phyloP scores from a whole-genome alignment of 1,140 invertebrate genomes.

The Drosophila watanabei region DNA sequence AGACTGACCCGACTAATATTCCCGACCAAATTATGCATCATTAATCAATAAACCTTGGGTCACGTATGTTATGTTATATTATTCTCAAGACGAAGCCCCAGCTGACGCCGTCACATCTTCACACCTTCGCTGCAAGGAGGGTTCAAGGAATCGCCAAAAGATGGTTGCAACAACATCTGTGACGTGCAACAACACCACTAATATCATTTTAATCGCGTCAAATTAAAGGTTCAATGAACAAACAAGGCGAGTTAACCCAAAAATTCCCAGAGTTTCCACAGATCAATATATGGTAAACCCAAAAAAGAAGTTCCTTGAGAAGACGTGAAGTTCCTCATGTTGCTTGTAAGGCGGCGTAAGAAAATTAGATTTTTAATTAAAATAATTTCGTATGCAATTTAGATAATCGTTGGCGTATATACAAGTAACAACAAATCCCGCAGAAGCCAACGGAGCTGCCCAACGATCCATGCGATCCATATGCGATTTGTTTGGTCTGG shows the following conservation, averaged over 20 bases:
- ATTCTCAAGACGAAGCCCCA: constrained; percentile 37
- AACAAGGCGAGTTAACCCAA: constrained; percentile 15
- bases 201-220: constrained; percentile 83
- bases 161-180: constrained; percentile 63
- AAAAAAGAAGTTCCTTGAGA: constrained; percentile 13
- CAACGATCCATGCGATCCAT: constrained; percentile 58
- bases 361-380: constrained; percentile 86
- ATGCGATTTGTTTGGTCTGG: constrained; percentile 79
- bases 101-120: constrained; percentile 72
- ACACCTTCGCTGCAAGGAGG: constrained; percentile 57
- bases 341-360: constrained; percentile 35
- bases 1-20: constrained; percentile 41
- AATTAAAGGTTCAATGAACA: constrained; percentile 78
- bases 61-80: constrained; percentile 35
- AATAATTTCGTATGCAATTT: constrained; percentile 86
- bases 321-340: neutral
- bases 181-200: constrained; percentile 40
- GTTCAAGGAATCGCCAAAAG: constrained; percentile 34
- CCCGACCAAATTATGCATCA: constrained; percentile 65
- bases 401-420: constrained; percentile 84
- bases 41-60: constrained; percentile 79
- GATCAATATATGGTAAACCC: constrained; percentile 49
- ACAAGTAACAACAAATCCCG: constrained; percentile 18
- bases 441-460: constrained; percentile 35
- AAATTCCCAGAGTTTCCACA: constrained; percentile 45